These are phyloP conservation scores for Lithobius niger DNA, from an alignment of 1,140 invertebrate genomes.

Conservation along the genomic window DNA sequence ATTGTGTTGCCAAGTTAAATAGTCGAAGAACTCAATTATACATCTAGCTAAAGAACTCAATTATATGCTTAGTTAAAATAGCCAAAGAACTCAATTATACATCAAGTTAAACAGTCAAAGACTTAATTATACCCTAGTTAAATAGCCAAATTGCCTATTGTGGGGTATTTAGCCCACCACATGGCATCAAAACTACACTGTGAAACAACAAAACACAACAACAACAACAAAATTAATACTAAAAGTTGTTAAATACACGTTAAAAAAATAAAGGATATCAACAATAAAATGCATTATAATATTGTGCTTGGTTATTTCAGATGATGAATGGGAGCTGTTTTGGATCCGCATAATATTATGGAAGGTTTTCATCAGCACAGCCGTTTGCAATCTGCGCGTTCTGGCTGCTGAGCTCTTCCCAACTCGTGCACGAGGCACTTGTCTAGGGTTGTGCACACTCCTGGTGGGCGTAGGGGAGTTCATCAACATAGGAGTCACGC, in stretches of 20 bases:
- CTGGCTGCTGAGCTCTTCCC: conserved; percentile 2
- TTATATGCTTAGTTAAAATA: too few species aligned
- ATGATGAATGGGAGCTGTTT: conserved; percentile 6
- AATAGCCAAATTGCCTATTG: too few species aligned
- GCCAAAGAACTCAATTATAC: too few species aligned
- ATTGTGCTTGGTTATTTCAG: background rate
- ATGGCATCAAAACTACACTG: too few species aligned
- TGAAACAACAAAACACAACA: too few species aligned
- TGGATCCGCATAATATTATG: conserved; percentile 6
- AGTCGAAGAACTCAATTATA: too few species aligned
- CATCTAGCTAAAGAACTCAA: too few species aligned
- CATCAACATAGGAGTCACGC: background rate
- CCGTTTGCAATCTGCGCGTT: background rate
- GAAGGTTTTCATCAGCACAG: conserved; percentile 5
- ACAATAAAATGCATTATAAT: background rate
- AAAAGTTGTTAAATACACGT: background rate
- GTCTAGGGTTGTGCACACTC: background rate
- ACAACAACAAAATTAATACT: too few species aligned
- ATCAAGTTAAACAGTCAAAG: too few species aligned
- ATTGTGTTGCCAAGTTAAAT: too few species aligned
- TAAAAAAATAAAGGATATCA: background rate
- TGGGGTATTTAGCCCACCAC: too few species aligned
- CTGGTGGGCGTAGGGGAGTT: conserved; percentile 2
- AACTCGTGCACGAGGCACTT: background rate
- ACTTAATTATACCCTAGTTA: too few species aligned